Evolutionary conservation across 2,113 vertebrate species (phyloP).

Genomic region (Barbus barbus): DNA sequence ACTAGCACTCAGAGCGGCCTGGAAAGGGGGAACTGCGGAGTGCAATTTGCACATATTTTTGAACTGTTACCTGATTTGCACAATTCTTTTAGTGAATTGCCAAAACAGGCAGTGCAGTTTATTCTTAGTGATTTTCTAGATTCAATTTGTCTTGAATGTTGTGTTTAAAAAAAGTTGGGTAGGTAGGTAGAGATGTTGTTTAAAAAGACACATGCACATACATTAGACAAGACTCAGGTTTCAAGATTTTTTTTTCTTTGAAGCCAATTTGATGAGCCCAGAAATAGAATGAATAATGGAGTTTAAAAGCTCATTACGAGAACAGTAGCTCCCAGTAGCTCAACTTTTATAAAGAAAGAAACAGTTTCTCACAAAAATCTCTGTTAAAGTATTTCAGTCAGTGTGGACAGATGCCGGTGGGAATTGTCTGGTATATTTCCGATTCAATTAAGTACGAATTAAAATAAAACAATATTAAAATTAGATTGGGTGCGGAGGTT

Average conservation of each 20-base stretch:
- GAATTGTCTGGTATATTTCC: constrained; percentile 54
- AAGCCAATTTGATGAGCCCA: constrained; percentile 23
- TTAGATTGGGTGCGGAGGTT: constrained; percentile 45
- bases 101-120: background rate
- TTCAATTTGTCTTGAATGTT: too few species aligned
- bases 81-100: background rate
- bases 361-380: background rate
- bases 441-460: constrained; percentile 62
- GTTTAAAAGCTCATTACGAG: constrained; percentile 29
- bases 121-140: background rate
- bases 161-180: too few species aligned
- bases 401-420: constrained; percentile 47
- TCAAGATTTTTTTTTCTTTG: background rate
- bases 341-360: constrained; percentile 30
- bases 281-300: constrained; percentile 39
- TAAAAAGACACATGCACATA: background rate
- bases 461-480: constrained; percentile 63
- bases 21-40: background rate
- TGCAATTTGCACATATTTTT: background rate
- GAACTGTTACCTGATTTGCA: background rate
- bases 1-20: background rate
- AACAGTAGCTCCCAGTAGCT: constrained; percentile 22
- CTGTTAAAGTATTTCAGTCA: constrained; percentile 41
- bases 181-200: background rate
- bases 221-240: background rate